Evolutionary conservation across 2,888 invertebrate species (phyloP).

Genomic region (Polia nebulosa): DNA sequence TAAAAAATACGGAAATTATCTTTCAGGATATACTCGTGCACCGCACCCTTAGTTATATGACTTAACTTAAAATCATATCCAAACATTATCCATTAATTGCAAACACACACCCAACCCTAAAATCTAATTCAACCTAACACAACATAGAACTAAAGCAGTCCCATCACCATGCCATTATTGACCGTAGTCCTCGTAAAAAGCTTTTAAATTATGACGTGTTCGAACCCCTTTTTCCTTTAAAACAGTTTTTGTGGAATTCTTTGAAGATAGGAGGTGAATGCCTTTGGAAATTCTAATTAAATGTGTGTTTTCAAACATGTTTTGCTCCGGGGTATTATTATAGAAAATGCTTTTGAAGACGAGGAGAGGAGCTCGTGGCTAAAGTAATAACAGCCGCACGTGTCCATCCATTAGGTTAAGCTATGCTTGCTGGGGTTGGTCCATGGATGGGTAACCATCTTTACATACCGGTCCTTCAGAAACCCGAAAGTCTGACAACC

Average conservation of each 20-base stretch:
- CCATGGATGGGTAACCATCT: no score
- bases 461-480: no score
- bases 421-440: no score
- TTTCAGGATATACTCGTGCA: background rate
- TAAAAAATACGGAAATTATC: background rate
- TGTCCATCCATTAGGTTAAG: no score
- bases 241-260: conserved; percentile 56
- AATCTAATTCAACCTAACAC: conserved; percentile 24
- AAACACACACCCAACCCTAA: background rate
- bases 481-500: no score
- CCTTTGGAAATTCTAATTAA: conserved; percentile 61
- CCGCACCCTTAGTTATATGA: background rate
- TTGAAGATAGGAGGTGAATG: conserved; percentile 54
- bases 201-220: conserved; percentile 48
- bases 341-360: conserved; percentile 53
- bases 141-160: conserved; percentile 10
- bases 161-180: conserved; percentile 12
- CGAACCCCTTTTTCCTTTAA: conserved; percentile 8
- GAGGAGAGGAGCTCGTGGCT: no score
- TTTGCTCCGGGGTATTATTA: conserved; percentile 15
- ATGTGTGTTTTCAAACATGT: conserved; percentile 46
- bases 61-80: background rate
- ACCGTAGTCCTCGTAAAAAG: conserved; percentile 41
- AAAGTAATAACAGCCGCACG: no score
- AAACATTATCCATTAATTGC: background rate